Conservation (phyloP, 2,797 vertebrate genomes). For the Phalloptychus januarius region DNA sequence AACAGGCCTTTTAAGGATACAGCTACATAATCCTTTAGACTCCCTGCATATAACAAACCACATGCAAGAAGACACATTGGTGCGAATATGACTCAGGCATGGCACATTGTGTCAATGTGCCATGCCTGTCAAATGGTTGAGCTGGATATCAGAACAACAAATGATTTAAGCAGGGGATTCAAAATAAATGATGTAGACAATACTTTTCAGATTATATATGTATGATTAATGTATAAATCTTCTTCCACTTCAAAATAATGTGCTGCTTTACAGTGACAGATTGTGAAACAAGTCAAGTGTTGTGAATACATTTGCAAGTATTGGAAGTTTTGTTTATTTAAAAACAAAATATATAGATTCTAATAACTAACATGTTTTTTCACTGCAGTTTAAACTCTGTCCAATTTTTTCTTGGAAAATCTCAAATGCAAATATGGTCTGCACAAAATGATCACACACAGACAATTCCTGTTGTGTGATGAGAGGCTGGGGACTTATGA, state of each 20-base stretch:
- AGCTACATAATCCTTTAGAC: slow-evolving; percentile 34
- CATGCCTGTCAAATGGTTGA: too few relatives aligned
- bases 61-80: slow-evolving; percentile 16
- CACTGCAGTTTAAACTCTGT: not conserved
- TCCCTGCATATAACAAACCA: slow-evolving; percentile 13
- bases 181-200: not conserved
- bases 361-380: not conserved
- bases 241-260: not conserved
- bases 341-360: not conserved
- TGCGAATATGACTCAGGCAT: slow-evolving; percentile 23
- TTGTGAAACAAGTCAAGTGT: not conserved
- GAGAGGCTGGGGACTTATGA: slow-evolving; percentile 9
- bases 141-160: not conserved
- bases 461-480: slow-evolving; percentile 17
- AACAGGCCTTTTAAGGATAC: slow-evolving; percentile 41
- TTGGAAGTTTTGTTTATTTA: not conserved
- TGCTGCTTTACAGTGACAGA: not conserved
- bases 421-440: not conserved
- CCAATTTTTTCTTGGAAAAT: not conserved
- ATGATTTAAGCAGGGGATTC: not conserved
- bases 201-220: not conserved
- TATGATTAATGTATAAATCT: not conserved
- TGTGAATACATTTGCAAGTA: not conserved
- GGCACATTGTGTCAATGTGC: too few relatives aligned
- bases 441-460: not conserved